phyloP scores from a whole-genome alignment of 1,140 invertebrate species.

The Orchesella cincta region DNA sequence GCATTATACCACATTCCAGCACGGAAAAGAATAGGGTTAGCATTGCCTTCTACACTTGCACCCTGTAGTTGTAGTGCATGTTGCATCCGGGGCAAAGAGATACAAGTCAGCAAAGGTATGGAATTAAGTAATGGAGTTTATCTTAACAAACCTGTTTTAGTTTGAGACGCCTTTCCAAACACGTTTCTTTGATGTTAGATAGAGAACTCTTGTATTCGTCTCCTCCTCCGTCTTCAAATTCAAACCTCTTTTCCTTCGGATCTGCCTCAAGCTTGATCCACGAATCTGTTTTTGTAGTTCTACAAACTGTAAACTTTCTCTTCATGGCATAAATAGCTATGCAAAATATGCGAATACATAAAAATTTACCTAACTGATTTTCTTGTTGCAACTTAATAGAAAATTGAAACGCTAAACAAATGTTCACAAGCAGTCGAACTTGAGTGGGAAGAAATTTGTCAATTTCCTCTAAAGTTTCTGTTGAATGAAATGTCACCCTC shows the following conservation, averaged over 20 bases:
- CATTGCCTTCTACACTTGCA: background rate
- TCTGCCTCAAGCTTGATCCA: background rate
- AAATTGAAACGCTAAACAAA: background rate
- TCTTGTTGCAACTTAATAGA: background rate
- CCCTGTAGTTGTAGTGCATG: too few species aligned
- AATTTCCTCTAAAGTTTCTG: background rate
- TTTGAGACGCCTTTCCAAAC: background rate
- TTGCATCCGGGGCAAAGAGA: too few species aligned
- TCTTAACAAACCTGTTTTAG: background rate
- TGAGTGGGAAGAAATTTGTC: background rate
- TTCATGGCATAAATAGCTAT: background rate
- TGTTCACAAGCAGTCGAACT: background rate
- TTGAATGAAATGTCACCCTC: background rate
- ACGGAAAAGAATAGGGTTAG: background rate
- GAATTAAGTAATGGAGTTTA: too few species aligned
- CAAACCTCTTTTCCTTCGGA: background rate
- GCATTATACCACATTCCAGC: background rate
- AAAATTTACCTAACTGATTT: background rate
- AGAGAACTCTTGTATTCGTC: background rate
- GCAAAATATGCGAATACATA: background rate
- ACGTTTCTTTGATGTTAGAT: background rate
- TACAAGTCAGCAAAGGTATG: too few species aligned
- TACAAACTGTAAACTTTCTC: background rate
- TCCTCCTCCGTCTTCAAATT: background rate
- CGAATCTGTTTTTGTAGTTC: too few species aligned